A percentile compares a stretch with the other conserved stretches of the same genome.
phyloP scores from a whole-genome alignment of 2,113 vertebrate species.

The Plotosus lineatus region DNA sequence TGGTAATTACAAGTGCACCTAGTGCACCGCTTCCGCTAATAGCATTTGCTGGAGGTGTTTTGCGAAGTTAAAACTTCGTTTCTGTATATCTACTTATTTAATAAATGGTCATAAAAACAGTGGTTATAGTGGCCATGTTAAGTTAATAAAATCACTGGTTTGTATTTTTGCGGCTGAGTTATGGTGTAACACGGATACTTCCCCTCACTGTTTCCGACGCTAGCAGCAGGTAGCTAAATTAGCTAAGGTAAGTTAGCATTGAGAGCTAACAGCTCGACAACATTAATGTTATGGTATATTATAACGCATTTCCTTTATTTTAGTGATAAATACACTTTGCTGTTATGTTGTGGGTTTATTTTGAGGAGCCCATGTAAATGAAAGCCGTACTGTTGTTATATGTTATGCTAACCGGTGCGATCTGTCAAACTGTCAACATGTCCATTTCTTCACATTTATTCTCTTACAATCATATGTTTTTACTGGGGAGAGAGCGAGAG shows the following conservation, averaged over 20 bases:
- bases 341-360: not conserved
- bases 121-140: not conserved
- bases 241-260: slow-evolving; percentile 23
- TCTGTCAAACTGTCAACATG: not conserved
- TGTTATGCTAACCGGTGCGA: not conserved
- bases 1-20: not conserved
- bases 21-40: slow-evolving; percentile 39
- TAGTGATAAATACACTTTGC: too few relatives aligned
- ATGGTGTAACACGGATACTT: slow-evolving; percentile 69
- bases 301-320: not conserved
- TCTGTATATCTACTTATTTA: too few relatives aligned
- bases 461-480: too few relatives aligned
- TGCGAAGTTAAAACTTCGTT: slow-evolving; percentile 14
- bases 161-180: slow-evolving; percentile 35
- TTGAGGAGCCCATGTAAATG: fast-evolving
- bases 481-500: too few relatives aligned
- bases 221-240: slow-evolving; percentile 62
- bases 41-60: slow-evolving; percentile 36
- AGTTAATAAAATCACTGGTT: not conserved
- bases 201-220: slow-evolving; percentile 50
- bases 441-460: not conserved
- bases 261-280: not conserved
- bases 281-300: not conserved
- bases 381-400: not conserved
- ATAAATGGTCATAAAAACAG: fast-evolving